These are phyloP conservation scores for Struthidea cinerea DNA, from an alignment of 2,113 vertebrate species.

Conservation along the genomic window DNA sequence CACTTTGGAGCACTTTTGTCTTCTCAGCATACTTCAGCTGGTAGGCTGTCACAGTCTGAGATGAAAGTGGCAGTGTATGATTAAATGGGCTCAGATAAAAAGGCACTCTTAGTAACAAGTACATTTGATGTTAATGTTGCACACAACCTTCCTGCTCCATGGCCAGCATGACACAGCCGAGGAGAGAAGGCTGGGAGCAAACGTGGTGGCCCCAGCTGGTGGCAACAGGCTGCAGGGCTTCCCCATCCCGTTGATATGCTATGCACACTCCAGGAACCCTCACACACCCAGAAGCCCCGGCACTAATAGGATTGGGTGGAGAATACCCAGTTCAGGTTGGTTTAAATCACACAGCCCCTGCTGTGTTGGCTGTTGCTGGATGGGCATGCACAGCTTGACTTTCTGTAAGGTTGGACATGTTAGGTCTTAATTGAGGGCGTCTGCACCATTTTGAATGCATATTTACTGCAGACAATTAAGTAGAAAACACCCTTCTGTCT, in stretches of 20 bases:
- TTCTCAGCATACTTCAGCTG: neutral
- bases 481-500: neutral
- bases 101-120: neutral
- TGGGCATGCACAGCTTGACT: neutral
- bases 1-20: neutral
- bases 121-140: neutral
- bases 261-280: neutral
- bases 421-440: neutral
- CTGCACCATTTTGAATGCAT: neutral
- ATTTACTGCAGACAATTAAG: neutral
- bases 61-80: neutral
- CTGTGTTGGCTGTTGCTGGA: neutral
- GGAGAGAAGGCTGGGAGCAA: neutral
- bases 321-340: neutral
- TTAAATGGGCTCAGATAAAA: neutral
- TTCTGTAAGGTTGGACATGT: accelerated
- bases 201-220: neutral
- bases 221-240: neutral
- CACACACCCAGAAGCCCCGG: neutral
- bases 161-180: accelerated
- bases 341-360: neutral
- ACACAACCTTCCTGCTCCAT: neutral
- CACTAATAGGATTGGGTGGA: accelerated
- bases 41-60: neutral
- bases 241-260: accelerated